These are phyloP conservation scores for Passerina amoena DNA, from an alignment of 2,113 vertebrate genomes.

Conservation along the genomic window DNA sequence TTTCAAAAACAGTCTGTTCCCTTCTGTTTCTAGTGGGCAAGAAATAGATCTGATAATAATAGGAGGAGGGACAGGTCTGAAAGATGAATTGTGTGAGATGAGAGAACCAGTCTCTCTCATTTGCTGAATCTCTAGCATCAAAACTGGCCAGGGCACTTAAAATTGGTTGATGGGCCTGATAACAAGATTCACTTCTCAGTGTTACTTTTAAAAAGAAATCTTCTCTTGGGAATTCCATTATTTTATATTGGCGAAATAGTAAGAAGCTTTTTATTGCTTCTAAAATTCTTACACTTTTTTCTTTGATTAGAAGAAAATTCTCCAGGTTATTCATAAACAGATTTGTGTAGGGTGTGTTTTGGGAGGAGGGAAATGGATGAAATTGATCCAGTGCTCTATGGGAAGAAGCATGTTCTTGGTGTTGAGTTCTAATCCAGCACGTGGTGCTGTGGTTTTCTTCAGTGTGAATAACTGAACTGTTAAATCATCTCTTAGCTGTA, in stretches of 20 bases:
- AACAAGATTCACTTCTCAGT: background rate
- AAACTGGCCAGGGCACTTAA: background rate
- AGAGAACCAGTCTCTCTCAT: background rate
- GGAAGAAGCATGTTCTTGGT: background rate
- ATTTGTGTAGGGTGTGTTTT: background rate
- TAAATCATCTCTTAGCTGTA: background rate
- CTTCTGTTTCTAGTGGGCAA: background rate
- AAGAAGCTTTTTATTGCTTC: background rate
- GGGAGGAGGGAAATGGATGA: background rate
- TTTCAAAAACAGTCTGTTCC: background rate
- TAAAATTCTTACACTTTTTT: background rate
- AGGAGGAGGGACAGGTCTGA: background rate
- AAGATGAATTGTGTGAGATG: background rate
- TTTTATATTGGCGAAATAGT: background rate
- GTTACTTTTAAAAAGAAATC: background rate
- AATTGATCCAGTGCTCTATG: background rate
- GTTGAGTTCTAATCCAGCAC: background rate
- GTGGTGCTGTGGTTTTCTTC: background rate
- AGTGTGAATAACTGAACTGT: background rate
- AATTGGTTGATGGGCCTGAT: background rate
- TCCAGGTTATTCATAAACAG: background rate
- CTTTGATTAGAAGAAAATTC: background rate
- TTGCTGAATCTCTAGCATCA: background rate
- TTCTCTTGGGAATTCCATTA: background rate
- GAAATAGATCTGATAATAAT: background rate